phyloP scores from a whole-genome alignment of 1,140 invertebrate species.

The Capitella teleta region DNA sequence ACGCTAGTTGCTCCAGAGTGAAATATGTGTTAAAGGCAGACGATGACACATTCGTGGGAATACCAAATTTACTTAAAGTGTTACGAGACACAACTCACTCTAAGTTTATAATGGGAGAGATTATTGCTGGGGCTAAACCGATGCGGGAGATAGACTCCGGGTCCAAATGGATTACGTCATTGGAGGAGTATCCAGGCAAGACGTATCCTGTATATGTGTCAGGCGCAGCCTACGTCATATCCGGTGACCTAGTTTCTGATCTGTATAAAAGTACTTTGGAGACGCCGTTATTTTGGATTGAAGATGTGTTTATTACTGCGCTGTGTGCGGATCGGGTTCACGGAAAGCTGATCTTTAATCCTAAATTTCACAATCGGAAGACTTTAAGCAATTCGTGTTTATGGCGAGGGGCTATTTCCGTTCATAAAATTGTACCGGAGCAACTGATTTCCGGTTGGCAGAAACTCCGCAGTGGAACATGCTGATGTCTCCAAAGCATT shows the following conservation, averaged over 20 bases:
- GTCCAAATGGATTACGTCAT: slow-evolving; percentile 24
- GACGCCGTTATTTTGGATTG: slow-evolving; percentile 28
- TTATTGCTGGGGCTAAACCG: neutral
- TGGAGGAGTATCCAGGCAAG: slow-evolving; percentile 22
- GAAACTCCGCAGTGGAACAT: too few relatives aligned
- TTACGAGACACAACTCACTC: neutral
- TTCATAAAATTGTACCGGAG: too few relatives aligned
- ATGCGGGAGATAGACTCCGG: neutral
- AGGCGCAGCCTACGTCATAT: slow-evolving; percentile 26
- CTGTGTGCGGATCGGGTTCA: neutral
- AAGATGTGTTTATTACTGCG: slow-evolving; percentile 33
- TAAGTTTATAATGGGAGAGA: slow-evolving; percentile 1
- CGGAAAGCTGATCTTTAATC: neutral
- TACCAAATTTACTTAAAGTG: neutral
- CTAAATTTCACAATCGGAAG: too few relatives aligned
- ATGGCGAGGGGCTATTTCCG: too few relatives aligned
- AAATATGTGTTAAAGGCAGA: slow-evolving; percentile 9
- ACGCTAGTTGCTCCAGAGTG: neutral
- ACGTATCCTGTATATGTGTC: slow-evolving; percentile 29
- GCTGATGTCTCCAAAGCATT: too few relatives aligned
- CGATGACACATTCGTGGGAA: slow-evolving; percentile 9
- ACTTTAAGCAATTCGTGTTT: too few relatives aligned
- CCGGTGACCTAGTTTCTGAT: slow-evolving; percentile 13
- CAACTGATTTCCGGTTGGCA: too few relatives aligned
- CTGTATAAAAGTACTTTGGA: slow-evolving; percentile 17